These are phyloP conservation scores for Asobara japonica DNA, from an alignment of 1,140 invertebrate species.

Conservation along the genomic window DNA sequence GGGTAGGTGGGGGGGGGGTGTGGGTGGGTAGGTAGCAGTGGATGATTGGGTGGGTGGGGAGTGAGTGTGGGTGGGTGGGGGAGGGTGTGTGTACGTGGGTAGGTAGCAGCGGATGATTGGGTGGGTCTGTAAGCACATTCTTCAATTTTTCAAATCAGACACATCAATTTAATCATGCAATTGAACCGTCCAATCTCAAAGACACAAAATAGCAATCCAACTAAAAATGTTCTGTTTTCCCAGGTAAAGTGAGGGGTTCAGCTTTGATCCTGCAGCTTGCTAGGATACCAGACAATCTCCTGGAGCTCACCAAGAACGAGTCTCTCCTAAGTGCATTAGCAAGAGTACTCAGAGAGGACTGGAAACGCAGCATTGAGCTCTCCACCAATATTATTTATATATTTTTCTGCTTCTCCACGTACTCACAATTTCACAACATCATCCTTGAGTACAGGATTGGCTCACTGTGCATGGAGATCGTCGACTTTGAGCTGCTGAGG, in stretches of 20 bases:
- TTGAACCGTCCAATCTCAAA: too few species aligned
- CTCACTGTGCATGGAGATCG: slow-evolving; percentile 94
- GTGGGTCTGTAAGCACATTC: too few species aligned
- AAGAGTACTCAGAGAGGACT: slow-evolving; percentile 95
- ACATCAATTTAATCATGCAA: too few species aligned
- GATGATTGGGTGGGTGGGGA: too few species aligned
- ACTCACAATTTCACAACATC: slow-evolving; percentile 93
- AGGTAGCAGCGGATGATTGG: too few species aligned
- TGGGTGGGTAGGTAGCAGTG: too few species aligned
- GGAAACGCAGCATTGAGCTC: slow-evolving; percentile 94
- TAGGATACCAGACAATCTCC: slow-evolving; percentile 92
- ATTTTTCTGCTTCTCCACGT: slow-evolving; percentile 98
- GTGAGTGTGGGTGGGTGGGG: too few species aligned
- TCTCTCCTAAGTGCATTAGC: slow-evolving; percentile 95
- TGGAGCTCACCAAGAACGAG: slow-evolving; percentile 93
- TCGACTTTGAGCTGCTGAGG: slow-evolving; percentile 92
- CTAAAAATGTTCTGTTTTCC: too few species aligned
- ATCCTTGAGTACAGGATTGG: slow-evolving; percentile 93
- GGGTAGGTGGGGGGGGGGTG: too few species aligned
- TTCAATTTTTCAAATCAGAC: too few species aligned
- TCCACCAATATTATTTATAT: slow-evolving; percentile 97
- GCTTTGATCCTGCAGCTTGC: slow-evolving; percentile 90
- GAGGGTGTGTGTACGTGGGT: too few species aligned
- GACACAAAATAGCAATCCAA: too few species aligned
- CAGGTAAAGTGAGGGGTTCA: slow-evolving; percentile 94